Percentiles rank a stretch among this genome's conserved stretches.
Conservation (phyloP, 2,888 invertebrate genomes). For the Cepaea hortensis region DNA sequence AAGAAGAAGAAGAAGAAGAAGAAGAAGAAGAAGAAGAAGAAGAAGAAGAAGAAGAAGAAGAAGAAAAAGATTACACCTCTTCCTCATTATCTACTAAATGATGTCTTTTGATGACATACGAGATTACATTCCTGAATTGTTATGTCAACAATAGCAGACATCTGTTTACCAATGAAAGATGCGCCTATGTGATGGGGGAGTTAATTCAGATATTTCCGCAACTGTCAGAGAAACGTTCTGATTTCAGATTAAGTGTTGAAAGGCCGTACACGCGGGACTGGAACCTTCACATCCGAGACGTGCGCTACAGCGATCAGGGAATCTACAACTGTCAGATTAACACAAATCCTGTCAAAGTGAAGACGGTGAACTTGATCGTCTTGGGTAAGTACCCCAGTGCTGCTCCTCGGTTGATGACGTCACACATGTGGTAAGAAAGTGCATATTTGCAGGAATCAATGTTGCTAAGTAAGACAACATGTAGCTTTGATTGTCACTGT, state of each 20-base stretch:
- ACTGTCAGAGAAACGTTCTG: background rate
- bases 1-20: background rate
- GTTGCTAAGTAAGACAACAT: too few species aligned
- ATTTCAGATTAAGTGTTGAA: constrained; percentile 58
- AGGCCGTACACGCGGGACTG: constrained; percentile 71
- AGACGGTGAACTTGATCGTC: constrained; percentile 71
- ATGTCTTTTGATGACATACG: too few species aligned
- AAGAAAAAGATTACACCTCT: background rate
- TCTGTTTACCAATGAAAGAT: too few species aligned
- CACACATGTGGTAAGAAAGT: too few species aligned
- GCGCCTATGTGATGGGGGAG: too few species aligned
- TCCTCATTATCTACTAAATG: too few species aligned
- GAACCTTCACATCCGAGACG: constrained; percentile 72
- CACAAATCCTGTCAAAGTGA: constrained; percentile 71
- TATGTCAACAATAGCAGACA: too few species aligned
- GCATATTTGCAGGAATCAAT: too few species aligned
- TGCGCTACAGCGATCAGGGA: constrained; percentile 70
- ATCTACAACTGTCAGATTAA: constrained; percentile 73
- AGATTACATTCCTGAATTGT: too few species aligned
- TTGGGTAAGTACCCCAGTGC: constrained; percentile 61
- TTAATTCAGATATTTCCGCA: background rate
- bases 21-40: constrained; percentile 7
- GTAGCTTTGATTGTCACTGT: too few species aligned
- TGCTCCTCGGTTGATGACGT: background rate
- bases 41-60: background rate